Percentiles rank a stretch among this genome's conserved stretches.
These are phyloP conservation scores for Hanleya hanleyi DNA, from an alignment of 2,888 invertebrate species.

Conservation along the genomic window DNA sequence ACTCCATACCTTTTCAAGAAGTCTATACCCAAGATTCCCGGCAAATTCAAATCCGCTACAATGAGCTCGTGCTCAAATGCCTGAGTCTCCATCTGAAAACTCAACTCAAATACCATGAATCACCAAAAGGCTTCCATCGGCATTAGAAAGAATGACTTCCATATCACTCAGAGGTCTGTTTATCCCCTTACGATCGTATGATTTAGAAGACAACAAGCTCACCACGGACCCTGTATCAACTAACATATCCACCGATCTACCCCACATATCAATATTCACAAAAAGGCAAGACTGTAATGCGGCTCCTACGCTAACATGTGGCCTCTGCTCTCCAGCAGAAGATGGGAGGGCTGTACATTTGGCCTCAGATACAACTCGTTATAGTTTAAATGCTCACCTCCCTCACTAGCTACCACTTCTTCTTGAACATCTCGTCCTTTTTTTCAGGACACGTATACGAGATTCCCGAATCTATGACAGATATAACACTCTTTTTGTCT, in stretches of 20 bases:
- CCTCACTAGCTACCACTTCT: neutral
- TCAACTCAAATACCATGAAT: constrained; percentile 14
- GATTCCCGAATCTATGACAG: neutral
- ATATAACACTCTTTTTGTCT: neutral
- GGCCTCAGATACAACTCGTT: neutral
- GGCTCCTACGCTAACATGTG: neutral
- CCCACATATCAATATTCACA: neutral
- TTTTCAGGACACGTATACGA: neutral
- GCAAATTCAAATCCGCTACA: constrained; percentile 29
- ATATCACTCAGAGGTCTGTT: neutral
- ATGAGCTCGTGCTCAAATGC: constrained; percentile 22
- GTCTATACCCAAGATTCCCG: constrained; percentile 32
- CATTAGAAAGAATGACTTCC: neutral
- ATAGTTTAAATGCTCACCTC: neutral
- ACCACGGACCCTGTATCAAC: neutral
- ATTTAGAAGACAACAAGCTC: neutral
- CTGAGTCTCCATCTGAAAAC: constrained; percentile 20
- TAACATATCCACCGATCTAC: neutral
- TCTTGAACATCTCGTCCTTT: neutral
- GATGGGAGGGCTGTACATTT: neutral
- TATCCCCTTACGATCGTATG: neutral
- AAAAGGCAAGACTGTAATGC: neutral
- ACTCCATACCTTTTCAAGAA: constrained; percentile 30
- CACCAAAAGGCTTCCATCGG: constrained; percentile 19
- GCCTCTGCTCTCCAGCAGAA: too few species aligned